Base-by-base conservation (phyloP, 2,888 invertebrate species). In the Ormyrus rosae region DNA sequence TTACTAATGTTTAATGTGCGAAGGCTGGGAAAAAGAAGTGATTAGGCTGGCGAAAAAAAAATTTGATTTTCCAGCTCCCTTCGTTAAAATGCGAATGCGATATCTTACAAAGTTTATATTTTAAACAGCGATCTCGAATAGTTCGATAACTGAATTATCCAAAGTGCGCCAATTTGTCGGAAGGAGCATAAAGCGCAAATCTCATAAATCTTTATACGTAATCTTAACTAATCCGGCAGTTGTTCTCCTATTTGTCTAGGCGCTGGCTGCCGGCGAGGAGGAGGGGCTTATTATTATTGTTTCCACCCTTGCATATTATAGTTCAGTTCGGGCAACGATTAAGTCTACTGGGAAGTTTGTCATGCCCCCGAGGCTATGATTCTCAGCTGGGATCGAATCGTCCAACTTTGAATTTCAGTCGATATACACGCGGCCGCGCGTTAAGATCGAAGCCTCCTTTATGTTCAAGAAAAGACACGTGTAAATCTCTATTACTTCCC, bases 241-340 rank as follows among this genome's bases (percentile, higher is more conserved):
- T 77, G 82, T 78, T 73, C 61, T 64, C 68, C 88, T 90, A 90
- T 89, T 90, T 88, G 87, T 87, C 87, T 87, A 87, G 86, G 86
- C 84, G 68, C 73, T 75, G 60, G 80, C 65, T 72, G 58, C 73
- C 51, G 56, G 77, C 71, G 72, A 81, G 70, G 63, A 71, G 68
- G 58, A 81, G 82, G 82, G 80, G 83, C 83, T 83, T 84, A 85
- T 85, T 89, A 89, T 88, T 89, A 88, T 89, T 89, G 87, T 88
- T 89, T 87, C 88, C 85, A 85, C 88, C 90, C 90, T 86, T 88
- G 87, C 86, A 88, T 89, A 89, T 89, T 89, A 88, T 86, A 90
- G 88, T 86, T 75, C 83, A 86, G 88, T 86, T 78, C 72, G 65
- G 72, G 80, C 77, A 86, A 87, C 87, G 88, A 90, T 89, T 89